phyloP scores from a whole-genome alignment of 2,113 vertebrate genomes.

The Tympanuchus pallidicinctus region DNA sequence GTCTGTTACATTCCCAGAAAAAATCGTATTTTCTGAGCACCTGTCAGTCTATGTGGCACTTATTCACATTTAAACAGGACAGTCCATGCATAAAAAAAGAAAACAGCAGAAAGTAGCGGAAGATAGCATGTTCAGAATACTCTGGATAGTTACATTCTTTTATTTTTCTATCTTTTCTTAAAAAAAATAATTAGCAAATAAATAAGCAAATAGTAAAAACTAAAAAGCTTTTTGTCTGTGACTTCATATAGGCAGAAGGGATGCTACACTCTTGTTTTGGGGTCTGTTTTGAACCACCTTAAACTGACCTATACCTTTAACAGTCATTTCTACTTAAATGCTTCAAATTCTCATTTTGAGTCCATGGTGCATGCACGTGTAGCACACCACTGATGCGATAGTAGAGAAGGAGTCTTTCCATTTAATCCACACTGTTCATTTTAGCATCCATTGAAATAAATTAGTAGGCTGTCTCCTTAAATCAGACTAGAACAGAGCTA shows the following conservation, averaged over 20 bases:
- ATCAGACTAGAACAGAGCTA: not conserved
- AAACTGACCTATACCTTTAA: not conserved
- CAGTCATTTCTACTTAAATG: not conserved
- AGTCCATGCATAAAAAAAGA: not conserved
- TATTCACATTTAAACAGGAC: not conserved
- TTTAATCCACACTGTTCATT: not conserved
- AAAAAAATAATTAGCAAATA: not conserved
- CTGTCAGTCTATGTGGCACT: not conserved
- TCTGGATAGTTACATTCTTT: not conserved
- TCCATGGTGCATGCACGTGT: not conserved
- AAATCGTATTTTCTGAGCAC: not conserved
- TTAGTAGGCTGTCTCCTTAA: not conserved
- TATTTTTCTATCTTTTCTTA: not conserved
- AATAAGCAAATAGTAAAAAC: not conserved
- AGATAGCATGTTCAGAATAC: not conserved
- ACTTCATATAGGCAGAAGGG: not conserved
- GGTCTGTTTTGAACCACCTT: not conserved
- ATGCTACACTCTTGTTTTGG: not conserved
- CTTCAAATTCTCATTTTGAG: not conserved
- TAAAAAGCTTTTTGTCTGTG: not conserved
- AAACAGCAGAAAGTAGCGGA: not conserved
- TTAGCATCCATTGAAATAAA: not conserved
- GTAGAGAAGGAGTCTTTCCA: not conserved
- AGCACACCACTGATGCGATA: not conserved
- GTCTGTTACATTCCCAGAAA: not conserved